These are phyloP conservation scores for Anser cygnoides DNA, from an alignment of 2,113 vertebrate genomes.

Conservation along the genomic window DNA sequence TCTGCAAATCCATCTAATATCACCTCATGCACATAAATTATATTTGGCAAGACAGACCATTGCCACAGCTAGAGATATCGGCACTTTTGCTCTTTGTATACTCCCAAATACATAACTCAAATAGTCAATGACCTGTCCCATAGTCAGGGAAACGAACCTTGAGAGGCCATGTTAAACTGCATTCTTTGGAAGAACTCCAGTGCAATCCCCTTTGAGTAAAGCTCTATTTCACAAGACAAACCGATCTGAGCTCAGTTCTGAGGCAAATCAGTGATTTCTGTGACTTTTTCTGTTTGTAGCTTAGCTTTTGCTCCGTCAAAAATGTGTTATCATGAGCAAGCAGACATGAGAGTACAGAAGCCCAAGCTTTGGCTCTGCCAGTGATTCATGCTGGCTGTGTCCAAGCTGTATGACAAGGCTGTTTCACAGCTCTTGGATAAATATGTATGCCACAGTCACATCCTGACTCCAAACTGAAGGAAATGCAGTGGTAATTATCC, in stretches of 20 bases:
- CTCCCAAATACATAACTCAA: not conserved
- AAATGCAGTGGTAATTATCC: slow-evolving; percentile 1
- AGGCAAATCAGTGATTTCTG: not conserved
- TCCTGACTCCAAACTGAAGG: slow-evolving; percentile 34
- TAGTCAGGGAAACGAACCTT: not conserved
- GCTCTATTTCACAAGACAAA: not conserved
- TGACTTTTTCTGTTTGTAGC: not conserved
- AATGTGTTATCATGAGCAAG: not conserved
- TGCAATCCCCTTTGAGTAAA: not conserved
- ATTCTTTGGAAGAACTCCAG: not conserved
- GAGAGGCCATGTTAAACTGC: not conserved
- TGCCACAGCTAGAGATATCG: not conserved
- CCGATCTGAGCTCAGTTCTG: not conserved
- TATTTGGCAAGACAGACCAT: not conserved
- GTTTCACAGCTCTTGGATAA: slow-evolving; percentile 30
- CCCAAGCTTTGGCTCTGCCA: not conserved
- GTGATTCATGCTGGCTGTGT: not conserved
- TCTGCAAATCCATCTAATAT: slow-evolving; percentile 4
- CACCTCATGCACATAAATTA: not conserved
- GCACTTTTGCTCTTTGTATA: not conserved
- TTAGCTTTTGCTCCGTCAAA: not conserved
- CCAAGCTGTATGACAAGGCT: not conserved
- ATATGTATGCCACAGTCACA: not conserved
- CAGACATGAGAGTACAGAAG: not conserved
- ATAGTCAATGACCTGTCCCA: not conserved